phyloP scores from a whole-genome alignment of 2,888 invertebrate species.

The Luperina testacea region DNA sequence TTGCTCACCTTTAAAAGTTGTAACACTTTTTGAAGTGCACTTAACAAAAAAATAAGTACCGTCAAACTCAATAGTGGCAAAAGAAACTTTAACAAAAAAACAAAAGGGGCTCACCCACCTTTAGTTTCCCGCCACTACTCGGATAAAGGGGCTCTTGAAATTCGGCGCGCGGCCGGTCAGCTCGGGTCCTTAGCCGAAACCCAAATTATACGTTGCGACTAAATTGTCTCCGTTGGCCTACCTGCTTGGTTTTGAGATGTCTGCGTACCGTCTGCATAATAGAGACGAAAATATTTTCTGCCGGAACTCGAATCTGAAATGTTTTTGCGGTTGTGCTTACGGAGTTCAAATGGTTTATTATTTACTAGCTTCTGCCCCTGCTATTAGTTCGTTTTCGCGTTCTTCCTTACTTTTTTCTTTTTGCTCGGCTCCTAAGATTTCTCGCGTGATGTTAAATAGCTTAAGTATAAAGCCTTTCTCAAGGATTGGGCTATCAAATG shows the following conservation, averaged over 20 bases:
- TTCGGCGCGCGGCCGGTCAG: constrained; percentile 78
- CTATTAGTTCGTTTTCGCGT: too few species aligned
- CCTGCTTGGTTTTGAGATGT: constrained; percentile 79
- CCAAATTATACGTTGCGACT: constrained; percentile 85
- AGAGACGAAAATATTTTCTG: constrained; percentile 9
- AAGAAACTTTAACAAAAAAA: constrained; percentile 42
- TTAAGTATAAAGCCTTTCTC: too few species aligned
- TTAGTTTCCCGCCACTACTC: constrained; percentile 51
- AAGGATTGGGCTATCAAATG: too few species aligned
- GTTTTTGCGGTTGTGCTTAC: background rate
- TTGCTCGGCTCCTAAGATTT: too few species aligned
- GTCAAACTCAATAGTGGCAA: constrained; percentile 12
- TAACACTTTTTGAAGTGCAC: background rate
- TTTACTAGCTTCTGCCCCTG: too few species aligned
- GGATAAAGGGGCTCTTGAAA: constrained; percentile 73
- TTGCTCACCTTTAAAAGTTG: background rate
- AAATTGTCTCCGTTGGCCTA: constrained; percentile 82
- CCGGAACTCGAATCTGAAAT: background rate
- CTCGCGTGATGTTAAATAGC: too few species aligned
- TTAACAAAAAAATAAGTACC: constrained; percentile 17
- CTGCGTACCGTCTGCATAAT: constrained; percentile 73
- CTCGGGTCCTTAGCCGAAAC: constrained; percentile 73
- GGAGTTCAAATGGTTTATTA: background rate
- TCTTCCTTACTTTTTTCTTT: too few species aligned
- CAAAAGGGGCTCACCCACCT: constrained; percentile 36